Base-by-base conservation (phyloP, 2,797 vertebrate genomes). In the Lemur catta region DNA sequence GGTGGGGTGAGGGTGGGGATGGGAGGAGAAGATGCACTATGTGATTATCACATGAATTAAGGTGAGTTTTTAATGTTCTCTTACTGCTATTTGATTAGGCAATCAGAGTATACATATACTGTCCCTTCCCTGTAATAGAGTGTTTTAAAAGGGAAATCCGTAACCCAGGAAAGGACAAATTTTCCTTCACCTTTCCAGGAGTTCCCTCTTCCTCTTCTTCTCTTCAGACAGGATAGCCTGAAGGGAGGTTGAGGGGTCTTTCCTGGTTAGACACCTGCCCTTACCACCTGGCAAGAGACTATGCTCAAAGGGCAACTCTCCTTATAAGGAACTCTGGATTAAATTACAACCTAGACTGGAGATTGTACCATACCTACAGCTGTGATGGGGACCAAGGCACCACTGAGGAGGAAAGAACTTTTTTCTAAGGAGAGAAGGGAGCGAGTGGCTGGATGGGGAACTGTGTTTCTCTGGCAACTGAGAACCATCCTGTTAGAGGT, bases 401-500 rank as follows among this genome's bases (percentile, higher is more conserved):
- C 96, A 33, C 8, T n/a, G 26, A 81, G 50, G 78, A 95, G 79
- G 84, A 93, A 90, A 95, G 18, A 15, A 0, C 63, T 14, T 72
- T 26, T 78, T 82, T 26, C 78, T 43, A 33, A 35, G 89, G 38
- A 57, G 74, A 89, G 55, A 72, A 93, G 84, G 75, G n/a, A 43
- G 96, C 38, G 97, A 93, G 97, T 95, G 94, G 97, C 98, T 98
- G 96, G 86, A 93, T 74, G 97, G 97, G 80, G 96, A 98, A 97
- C 78, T 92, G 13, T 72, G 80, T 97, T 98, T 98, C 97, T 97
- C 97, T 93, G 93, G 92, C 93, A 98, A 97, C 98, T 98, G 98
- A 98, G 96, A 98, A 98, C 96, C 95, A 96, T 97, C 86, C 97
- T 96, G 96, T 98, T 98, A 98, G 98, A 98, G 97, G 97, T 97